A percentile compares a stretch with the other conserved stretches of the same genome.
Evolutionary conservation across 2,113 vertebrate species (phyloP).

Genomic region (Columbina picui): DNA sequence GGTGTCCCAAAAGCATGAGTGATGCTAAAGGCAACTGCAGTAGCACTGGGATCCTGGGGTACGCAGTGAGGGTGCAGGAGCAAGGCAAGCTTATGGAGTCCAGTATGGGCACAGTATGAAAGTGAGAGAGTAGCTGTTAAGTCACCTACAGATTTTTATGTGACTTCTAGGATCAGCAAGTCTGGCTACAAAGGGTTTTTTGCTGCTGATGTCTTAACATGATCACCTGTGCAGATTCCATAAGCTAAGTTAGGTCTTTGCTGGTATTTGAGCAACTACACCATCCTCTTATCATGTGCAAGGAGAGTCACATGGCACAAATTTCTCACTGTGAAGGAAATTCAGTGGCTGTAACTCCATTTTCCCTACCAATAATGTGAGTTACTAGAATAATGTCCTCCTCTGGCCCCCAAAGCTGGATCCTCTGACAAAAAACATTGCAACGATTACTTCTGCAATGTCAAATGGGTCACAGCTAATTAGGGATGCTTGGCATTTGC

Average conservation of each 20-base stretch:
- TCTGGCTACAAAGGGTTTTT: background rate
- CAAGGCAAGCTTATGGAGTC: background rate
- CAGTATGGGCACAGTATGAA: background rate
- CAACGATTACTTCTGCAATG: background rate
- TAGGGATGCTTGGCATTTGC: background rate
- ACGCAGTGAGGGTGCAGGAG: background rate
- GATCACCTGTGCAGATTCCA: background rate
- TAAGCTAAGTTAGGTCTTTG: background rate
- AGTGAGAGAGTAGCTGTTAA: background rate
- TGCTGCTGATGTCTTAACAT: background rate
- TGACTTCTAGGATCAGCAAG: background rate
- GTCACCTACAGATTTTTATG: background rate
- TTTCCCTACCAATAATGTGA: background rate
- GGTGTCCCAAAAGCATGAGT: background rate
- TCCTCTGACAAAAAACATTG: background rate
- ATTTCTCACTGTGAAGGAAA: background rate
- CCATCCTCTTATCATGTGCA: background rate
- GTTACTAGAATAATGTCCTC: background rate
- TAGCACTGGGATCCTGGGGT: background rate
- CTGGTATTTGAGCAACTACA: background rate
- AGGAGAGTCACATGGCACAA: background rate
- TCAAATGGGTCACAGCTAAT: background rate
- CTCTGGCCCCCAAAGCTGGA: background rate
- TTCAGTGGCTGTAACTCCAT: background rate
- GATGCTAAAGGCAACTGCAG: background rate